Base-by-base conservation (phyloP, 2,888 invertebrate genomes). In the Meliscaeva auricollis region DNA sequence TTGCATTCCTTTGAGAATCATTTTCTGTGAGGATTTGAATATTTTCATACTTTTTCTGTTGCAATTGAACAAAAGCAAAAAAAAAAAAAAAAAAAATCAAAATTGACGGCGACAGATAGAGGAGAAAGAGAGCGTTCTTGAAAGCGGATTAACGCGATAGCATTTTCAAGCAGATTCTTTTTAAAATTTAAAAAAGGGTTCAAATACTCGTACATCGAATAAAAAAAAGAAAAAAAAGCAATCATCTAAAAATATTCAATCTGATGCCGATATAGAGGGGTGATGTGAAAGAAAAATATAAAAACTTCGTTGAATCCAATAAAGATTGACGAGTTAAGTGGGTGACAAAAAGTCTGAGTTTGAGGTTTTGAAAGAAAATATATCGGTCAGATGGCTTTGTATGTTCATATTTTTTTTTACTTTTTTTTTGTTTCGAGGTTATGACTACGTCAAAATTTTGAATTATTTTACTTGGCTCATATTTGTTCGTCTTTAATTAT, bases 131-230 rank as follows among this genome's bases (percentile, higher is more conserved):
- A 20, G 26, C n/a, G 2, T 50, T 66, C 20, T 22, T 32, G 46
- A 66, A 66, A 35, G 22, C 35, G 66, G 22, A 66, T 66, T 66
- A 22, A 66, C 22, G 35, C 48, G 48, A 66, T 66, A 48, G 20
- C 35, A 50, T 66, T 66, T 66, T 50, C 1, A 17, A 66, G 30
- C 48, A 22, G 48, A 50, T 15, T 66, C 20, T 48, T 35, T 64
- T 48, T 32, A 15, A 20, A 64, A 48, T 66, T 50, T 13, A 0
- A 60, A 41, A 46, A 50, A 7, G 30, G n/a, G 17, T 32, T 35
- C 15, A 17, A 38, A 38, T 11, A 38, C 9, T 8, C 38, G 13
- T 38, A 38, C 5, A 38, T 9, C 2, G 8, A 1, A 32, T 4
- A 56, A 56, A 56, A 17, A 35, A 50, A 20, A 20, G 7, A 52